Percentiles rank a stretch among this genome's conserved stretches.
Conservation (phyloP, 2,888 invertebrate species). For the Scaptomyza caliginosa region DNA sequence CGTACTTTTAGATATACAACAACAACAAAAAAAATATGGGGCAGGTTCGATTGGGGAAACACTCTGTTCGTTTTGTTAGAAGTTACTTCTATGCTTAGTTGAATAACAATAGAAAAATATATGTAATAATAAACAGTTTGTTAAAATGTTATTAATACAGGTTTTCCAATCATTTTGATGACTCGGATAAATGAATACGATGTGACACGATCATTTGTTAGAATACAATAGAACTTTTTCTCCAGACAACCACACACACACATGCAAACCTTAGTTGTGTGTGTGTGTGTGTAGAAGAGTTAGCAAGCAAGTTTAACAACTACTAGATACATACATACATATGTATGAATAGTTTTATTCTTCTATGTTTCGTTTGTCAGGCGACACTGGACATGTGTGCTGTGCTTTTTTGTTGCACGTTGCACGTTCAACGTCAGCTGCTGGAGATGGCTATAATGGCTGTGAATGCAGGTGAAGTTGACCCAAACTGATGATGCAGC, state of each 20-base stretch:
- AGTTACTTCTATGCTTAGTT: no score
- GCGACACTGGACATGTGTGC: conserved; percentile 36
- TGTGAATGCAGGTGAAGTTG: conserved; percentile 45
- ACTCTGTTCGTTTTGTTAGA: conserved; percentile 1
- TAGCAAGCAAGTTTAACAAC: conserved; percentile 65
- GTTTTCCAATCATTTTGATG: conserved; percentile 40
- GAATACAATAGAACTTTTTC: conserved; percentile 50
- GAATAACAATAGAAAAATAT: not conserved
- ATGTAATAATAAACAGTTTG: no score
- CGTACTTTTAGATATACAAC: no score
- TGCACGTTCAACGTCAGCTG: conserved; percentile 45
- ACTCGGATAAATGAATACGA: conserved; percentile 52
- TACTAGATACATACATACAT: conserved; percentile 25
- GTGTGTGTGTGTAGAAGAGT: conserved; percentile 13
- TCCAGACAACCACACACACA: not conserved
- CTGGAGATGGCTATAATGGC: conserved; percentile 9
- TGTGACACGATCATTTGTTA: conserved; percentile 51
- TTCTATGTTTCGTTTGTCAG: conserved; percentile 38
- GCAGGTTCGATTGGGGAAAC: conserved; percentile 29
- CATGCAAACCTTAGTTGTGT: not conserved
- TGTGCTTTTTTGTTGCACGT: conserved; percentile 19
- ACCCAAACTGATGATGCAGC: conserved; percentile 51
- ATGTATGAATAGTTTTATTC: conserved; percentile 2
- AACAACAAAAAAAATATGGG: conserved; percentile 50
- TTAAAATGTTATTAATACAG: not conserved